These are phyloP conservation scores for Philaenus spumarius DNA, from an alignment of 1,140 invertebrate genomes.

Conservation along the genomic window DNA sequence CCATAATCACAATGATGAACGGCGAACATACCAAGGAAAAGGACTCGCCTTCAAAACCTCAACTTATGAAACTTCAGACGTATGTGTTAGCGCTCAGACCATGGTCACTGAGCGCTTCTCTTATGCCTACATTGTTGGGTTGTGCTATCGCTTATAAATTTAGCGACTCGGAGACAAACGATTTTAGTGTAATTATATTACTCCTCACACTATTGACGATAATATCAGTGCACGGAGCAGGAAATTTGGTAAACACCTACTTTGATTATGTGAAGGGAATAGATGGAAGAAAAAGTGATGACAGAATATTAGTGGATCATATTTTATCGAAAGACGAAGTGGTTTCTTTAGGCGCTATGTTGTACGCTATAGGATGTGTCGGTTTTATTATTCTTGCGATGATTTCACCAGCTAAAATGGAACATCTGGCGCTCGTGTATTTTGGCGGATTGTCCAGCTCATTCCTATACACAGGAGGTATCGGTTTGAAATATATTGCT, in stretches of 20 bases:
- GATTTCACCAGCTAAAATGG: constrained; percentile 84
- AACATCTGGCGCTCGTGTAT: constrained; percentile 88
- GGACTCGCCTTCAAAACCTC: not conserved
- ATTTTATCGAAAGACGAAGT: constrained; percentile 80
- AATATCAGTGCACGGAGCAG: constrained; percentile 87
- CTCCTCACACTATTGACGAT: constrained; percentile 77
- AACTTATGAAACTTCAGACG: constrained; percentile 52
- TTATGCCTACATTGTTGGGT: constrained; percentile 83
- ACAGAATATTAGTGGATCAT: constrained; percentile 87
- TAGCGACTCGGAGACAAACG: constrained; percentile 47
- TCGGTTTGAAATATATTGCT: constrained; percentile 55
- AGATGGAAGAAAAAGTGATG: constrained; percentile 85
- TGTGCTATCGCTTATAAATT: constrained; percentile 79
- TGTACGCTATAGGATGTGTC: constrained; percentile 82
- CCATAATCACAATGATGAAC: no score
- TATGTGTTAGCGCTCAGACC: constrained; percentile 81
- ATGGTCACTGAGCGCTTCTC: constrained; percentile 87
- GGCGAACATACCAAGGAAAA: not conserved
- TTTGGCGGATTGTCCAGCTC: constrained; percentile 95
- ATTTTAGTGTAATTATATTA: constrained; percentile 72
- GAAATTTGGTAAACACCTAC: constrained; percentile 96
- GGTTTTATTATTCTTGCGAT: constrained; percentile 75
- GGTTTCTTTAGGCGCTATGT: constrained; percentile 67
- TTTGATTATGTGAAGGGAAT: constrained; percentile 92
- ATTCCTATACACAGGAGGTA: constrained; percentile 68